phyloP scores from a whole-genome alignment of 1,140 invertebrate species.

The Cecropterus lyciades region DNA sequence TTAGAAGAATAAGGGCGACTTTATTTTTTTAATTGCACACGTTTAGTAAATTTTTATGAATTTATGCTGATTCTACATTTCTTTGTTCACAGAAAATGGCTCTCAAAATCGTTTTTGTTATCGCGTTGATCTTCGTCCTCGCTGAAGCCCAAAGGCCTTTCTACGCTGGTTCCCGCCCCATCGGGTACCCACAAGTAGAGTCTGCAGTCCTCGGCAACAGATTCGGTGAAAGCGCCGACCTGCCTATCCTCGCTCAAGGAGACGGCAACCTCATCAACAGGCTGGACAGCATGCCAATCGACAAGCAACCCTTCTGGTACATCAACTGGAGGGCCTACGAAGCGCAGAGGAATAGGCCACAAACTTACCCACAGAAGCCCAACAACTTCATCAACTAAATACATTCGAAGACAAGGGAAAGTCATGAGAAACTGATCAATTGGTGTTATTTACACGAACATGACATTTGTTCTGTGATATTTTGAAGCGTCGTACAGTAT shows the following conservation, averaged over 20 bases:
- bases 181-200: conserved; percentile 58
- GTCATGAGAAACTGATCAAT: no score
- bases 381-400: conserved; percentile 48
- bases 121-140: conserved; percentile 42
- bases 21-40: no score
- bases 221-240: conserved; percentile 58
- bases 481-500: conserved; percentile 22
- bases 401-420: background rate
- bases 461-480: background rate
- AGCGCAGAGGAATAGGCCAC: conserved; percentile 62
- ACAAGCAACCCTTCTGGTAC: conserved; percentile 86
- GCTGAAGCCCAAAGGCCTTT: conserved; percentile 65
- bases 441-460: no score
- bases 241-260: conserved; percentile 78
- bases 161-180: conserved; percentile 64
- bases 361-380: conserved; percentile 55
- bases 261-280: conserved; percentile 79
- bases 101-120: conserved; percentile 47
- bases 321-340: conserved; percentile 84
- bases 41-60: no score
- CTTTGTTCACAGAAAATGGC: conserved; percentile 60
- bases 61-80: no score
- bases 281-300: conserved; percentile 81
- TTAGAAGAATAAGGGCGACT: no score
- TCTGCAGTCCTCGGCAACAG: conserved; percentile 50